phyloP scores from a whole-genome alignment of 1,140 invertebrate species.

The Bombus consobrinus region DNA sequence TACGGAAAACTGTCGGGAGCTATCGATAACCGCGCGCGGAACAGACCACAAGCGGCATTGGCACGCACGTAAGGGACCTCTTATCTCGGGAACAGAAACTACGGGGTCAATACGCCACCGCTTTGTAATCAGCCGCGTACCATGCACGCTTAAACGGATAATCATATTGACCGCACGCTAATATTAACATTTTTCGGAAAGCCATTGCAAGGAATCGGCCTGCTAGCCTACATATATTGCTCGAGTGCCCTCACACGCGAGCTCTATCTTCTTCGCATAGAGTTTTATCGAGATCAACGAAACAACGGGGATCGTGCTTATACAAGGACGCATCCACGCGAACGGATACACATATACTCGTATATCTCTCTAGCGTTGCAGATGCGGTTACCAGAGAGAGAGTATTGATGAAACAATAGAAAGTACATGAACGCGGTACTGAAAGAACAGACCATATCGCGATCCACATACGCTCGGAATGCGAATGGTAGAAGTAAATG shows the following conservation, averaged over 20 bases:
- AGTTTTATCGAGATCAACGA: not conserved
- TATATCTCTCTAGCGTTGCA: slow-evolving; percentile 37
- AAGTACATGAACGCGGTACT: slow-evolving; percentile 18
- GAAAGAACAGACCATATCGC: slow-evolving; percentile 15
- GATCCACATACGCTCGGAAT: not conserved
- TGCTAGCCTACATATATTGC: slow-evolving; percentile 22
- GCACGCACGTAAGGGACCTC: slow-evolving; percentile 22
- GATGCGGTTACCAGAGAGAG: slow-evolving; percentile 60
- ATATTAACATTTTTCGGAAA: slow-evolving; percentile 58
- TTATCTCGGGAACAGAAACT: not conserved
- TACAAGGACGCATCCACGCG: not conserved
- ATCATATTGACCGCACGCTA: slow-evolving; percentile 5
- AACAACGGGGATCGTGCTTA: not conserved
- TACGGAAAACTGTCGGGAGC: slow-evolving; percentile 51
- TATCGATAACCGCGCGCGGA: slow-evolving; percentile 52
- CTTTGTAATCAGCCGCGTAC: slow-evolving; percentile 37
- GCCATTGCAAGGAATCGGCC: not conserved
- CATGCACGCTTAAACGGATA: not conserved
- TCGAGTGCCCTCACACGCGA: not conserved
- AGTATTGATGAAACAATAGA: slow-evolving; percentile 64
- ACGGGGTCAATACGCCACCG: slow-evolving; percentile 37
- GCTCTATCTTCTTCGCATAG: not conserved
- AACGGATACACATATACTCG: not conserved
- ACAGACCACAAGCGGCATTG: not conserved
- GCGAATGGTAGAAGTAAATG: not conserved